Evolutionary conservation across 1,140 invertebrate genomes (phyloP), one percentile per base, ranked within the genome.

Genomic region (Drosophila pectinifera): DNA sequence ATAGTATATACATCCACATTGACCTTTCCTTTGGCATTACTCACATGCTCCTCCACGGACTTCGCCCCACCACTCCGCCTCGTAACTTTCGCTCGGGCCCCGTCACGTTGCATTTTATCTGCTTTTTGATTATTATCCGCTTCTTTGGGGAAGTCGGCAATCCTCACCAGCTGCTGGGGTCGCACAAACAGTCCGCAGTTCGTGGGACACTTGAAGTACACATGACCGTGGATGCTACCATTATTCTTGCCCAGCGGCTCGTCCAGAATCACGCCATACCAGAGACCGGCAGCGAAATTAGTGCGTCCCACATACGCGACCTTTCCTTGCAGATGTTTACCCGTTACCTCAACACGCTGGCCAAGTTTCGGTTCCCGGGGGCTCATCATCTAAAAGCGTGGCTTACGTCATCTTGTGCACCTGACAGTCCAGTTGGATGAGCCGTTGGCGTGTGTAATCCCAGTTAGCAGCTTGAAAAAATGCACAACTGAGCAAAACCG

Each of bases 181-280:
- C 96, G 94, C 11, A 98, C 96, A 93, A 98, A 98, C 90, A 97
- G 96, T 16, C 97, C 97, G 94, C 95, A 94, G 92, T 97, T 97
- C 45, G 96, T 95, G 53, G 95, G 93, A 85, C 96, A 97, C 95
- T 96, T 93, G 92, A 98, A 98, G 93, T 98, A 98, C 18, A 94
- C 93, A 84, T 96, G 96, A 24, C 96, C 96, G 73, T 96, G 95
- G 16, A 98, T 94, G 55, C 95, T 95, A n/a, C 97, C 97, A 94
- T 98, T 98, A 88, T 98, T 98, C 92, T 97, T 98, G 26, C 97
- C 97, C 92, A 96, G 97, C 0, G 97, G 94, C 88, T 97, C 96
- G 91, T 98, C 97, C 49, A 98, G 93, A 73, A 97, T 95, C 3
- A 98, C 94, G 7, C 97, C 97, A 75, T 98, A 95, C 97, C 97